A percentile compares a stretch with the other conserved stretches of the same genome.
These are phyloP conservation scores for Crioceris asparagi DNA, from an alignment of 2,888 invertebrate genomes.

Conservation along the genomic window DNA sequence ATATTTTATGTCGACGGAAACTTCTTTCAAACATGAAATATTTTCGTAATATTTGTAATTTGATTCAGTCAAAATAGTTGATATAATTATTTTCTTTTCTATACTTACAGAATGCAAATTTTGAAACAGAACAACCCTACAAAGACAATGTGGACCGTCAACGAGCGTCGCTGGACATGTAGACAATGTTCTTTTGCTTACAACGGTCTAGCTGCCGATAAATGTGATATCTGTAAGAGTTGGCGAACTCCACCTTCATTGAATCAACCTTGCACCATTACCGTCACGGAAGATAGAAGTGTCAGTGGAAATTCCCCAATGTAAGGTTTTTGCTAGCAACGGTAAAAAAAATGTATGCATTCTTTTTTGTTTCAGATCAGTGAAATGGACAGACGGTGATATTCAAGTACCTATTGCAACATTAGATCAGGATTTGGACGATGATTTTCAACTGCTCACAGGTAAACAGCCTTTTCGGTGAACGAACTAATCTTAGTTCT, in stretches of 20 bases:
- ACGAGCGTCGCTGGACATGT: conserved; percentile 73
- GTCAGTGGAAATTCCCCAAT: conserved; percentile 21
- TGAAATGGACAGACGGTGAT: conserved; percentile 29
- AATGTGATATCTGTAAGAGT: conserved; percentile 75
- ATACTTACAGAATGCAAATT: conserved; percentile 25
- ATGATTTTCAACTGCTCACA: conserved; percentile 53
- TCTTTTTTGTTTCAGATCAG: background rate
- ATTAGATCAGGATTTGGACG: conserved; percentile 58
- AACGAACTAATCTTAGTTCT: background rate
- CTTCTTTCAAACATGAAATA: background rate
- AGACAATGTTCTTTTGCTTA: conserved; percentile 80
- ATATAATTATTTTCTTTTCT: background rate
- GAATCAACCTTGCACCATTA: conserved; percentile 57
- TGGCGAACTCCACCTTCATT: conserved; percentile 49
- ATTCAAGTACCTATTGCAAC: conserved; percentile 52
- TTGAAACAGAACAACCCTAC: conserved; percentile 28
- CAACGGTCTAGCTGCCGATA: conserved; percentile 68
- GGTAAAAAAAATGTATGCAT: background rate
- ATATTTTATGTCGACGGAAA: too few relatives aligned
- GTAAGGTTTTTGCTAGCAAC: conserved; percentile 17
- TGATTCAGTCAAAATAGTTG: too few relatives aligned
- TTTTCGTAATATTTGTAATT: too few relatives aligned
- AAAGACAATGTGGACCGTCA: conserved; percentile 27
- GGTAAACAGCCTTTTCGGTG: conserved; percentile 38
- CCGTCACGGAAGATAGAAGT: conserved; percentile 48